phyloP scores from a whole-genome alignment of 53 echinoderm and acorn worm species.

The Pentamera pediparva region DNA sequence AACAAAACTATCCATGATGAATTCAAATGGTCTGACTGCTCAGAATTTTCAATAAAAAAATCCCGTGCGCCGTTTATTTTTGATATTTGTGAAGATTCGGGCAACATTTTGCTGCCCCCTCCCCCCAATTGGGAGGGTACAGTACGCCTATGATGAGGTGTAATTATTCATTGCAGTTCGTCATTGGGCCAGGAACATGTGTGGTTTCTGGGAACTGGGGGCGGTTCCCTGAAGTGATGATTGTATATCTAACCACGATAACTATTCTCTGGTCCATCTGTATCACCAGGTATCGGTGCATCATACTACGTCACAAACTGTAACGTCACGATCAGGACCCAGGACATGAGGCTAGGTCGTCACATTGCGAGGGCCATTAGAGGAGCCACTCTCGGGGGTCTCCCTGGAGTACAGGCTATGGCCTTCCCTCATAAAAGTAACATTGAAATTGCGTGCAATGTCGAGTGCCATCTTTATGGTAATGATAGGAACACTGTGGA shows the following conservation, averaged over 20 bases:
- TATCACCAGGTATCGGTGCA: slow-evolving; percentile 67
- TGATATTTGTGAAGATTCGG: no score
- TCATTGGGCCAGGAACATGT: no score
- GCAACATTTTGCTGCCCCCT: no score
- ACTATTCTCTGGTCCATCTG: background rate
- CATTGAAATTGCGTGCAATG: slow-evolving; percentile 91
- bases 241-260: background rate
- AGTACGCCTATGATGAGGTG: no score
- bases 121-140: no score
- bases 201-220: background rate
- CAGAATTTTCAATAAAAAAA: no score
- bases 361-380: slow-evolving; percentile 64
- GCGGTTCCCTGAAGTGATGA: background rate
- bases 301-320: slow-evolving; percentile 90
- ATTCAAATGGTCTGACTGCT: no score
- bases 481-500: background rate
- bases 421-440: slow-evolving; percentile 77
- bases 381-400: slow-evolving; percentile 61
- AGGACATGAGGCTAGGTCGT: slow-evolving; percentile 59
- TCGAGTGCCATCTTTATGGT: no score
- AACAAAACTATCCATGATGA: no score
- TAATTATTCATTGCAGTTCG: no score
- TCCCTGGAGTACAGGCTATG: slow-evolving; percentile 85
- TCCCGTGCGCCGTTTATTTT: no score
- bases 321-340: slow-evolving; percentile 75